Evolutionary conservation across 2,888 invertebrate genomes (phyloP).

Genomic region (Chalcis sispes): DNA sequence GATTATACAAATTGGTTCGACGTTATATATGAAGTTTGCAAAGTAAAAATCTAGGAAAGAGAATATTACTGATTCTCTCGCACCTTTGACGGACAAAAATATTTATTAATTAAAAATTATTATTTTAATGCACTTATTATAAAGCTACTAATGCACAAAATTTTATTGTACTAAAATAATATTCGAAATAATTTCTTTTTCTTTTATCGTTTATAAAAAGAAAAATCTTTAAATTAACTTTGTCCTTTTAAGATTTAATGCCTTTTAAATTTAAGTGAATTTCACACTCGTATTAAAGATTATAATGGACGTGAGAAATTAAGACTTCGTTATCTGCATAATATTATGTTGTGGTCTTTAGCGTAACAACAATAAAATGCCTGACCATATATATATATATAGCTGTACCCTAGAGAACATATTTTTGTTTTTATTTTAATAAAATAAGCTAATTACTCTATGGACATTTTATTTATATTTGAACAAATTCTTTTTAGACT

Average conservation of each 20-base stretch:
- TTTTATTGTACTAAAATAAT: constrained; percentile 1
- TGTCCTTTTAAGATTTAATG: constrained; percentile 44
- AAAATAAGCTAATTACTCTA: no score
- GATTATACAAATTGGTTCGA: constrained; percentile 55
- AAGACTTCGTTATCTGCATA: constrained; percentile 43
- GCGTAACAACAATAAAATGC: constrained; percentile 52
- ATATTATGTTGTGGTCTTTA: constrained; percentile 42
- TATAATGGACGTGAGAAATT: constrained; percentile 56
- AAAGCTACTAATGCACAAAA: no score
- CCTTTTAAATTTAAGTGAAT: constrained; percentile 43
- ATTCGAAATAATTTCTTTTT: constrained; percentile 26
- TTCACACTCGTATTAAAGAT: constrained; percentile 40
- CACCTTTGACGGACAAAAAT: constrained; percentile 40
- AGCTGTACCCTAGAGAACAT: constrained; percentile 27
- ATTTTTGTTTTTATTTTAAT: no score
- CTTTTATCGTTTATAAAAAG: constrained; percentile 29
- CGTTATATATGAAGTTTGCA: constrained; percentile 46
- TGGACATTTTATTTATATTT: no score
- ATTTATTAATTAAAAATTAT: constrained; percentile 41
- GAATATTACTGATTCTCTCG: constrained; percentile 44
- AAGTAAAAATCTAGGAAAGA: constrained; percentile 53
- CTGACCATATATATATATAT: constrained; percentile 37
- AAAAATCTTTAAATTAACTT: constrained; percentile 26
- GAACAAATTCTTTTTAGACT: no score
- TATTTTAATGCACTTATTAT: constrained; percentile 35